Percentiles rank a stretch among this genome's conserved stretches.
Evolutionary conservation across 2,797 vertebrate species (phyloP).

Genomic region (Gymnocypris eckloni): DNA sequence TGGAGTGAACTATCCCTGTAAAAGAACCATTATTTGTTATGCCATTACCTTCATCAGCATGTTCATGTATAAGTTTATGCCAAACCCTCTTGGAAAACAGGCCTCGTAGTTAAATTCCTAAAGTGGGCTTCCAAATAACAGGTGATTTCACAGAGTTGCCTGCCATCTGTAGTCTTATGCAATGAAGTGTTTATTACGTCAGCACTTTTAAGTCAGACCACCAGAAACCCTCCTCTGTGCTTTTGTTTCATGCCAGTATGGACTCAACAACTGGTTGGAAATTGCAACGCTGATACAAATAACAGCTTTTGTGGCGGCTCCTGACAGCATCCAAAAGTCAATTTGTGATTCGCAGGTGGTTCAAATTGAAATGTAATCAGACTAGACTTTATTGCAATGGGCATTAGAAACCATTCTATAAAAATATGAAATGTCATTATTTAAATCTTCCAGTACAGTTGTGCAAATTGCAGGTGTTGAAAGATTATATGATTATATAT

Average conservation of each 20-base stretch:
- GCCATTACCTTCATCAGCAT: not conserved
- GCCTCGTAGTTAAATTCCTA: not conserved
- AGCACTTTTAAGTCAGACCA: constrained; percentile 48
- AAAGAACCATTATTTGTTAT: not conserved
- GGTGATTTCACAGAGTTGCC: constrained; percentile 29
- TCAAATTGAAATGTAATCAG: constrained; percentile 61
- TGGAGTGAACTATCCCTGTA: not conserved
- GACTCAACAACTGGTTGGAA: constrained; percentile 44
- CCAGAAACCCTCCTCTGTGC: constrained; percentile 28
- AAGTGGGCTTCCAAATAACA: constrained; percentile 34
- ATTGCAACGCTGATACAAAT: constrained; percentile 54
- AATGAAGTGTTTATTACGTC: constrained; percentile 54
- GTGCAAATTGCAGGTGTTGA: constrained; percentile 63
- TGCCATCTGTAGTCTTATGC: constrained; percentile 39
- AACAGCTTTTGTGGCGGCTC: constrained; percentile 47
- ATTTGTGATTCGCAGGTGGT: constrained; percentile 59
- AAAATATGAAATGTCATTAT: constrained; percentile 64
- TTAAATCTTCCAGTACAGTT: constrained; percentile 59
- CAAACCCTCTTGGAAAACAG: constrained; percentile 12
- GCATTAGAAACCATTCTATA: constrained; percentile 59
- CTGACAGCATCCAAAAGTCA: constrained; percentile 47
- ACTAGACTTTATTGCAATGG: constrained; percentile 61
- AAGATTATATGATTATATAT: constrained; percentile 56
- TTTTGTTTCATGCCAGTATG: constrained; percentile 23
- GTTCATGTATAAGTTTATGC: not conserved